Percentiles rank a stretch among this genome's conserved stretches.
Conservation (phyloP, 2,113 vertebrate genomes). For the Elgaria multicarinata region DNA sequence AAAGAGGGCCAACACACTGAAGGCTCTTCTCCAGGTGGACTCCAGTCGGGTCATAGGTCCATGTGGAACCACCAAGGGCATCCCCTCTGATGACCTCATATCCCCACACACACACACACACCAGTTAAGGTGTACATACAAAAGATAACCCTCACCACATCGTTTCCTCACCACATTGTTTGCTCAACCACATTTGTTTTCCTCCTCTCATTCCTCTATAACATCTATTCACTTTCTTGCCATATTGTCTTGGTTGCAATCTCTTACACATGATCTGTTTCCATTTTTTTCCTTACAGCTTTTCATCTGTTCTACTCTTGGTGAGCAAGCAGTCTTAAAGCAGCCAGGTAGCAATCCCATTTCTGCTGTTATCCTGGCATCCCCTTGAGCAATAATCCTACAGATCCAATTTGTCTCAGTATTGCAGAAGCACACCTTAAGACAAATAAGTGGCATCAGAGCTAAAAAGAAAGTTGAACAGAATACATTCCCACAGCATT, state of each 20-base stretch:
- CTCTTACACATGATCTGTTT: not conserved
- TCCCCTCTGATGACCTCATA: no score
- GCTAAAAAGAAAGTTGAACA: not conserved
- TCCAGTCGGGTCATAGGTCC: no score
- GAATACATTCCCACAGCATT: not conserved
- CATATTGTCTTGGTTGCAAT: not conserved
- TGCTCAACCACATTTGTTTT: not conserved
- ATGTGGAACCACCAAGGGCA: no score
- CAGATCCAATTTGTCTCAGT: not conserved
- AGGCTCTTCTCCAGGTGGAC: no score
- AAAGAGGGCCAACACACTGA: no score
- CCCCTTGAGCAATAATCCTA: not conserved
- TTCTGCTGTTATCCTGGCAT: not conserved
- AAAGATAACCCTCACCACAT: not conserved
- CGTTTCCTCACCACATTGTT: not conserved
- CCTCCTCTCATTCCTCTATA: not conserved
- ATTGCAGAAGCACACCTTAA: not conserved
- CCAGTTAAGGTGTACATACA: no score
- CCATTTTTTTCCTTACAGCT: not conserved
- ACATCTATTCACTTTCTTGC: not conserved
- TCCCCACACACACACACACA: no score
- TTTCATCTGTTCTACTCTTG: not conserved
- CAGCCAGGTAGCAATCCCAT: not conserved
- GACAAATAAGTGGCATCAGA: not conserved
- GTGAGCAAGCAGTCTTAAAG: not conserved